phyloP scores from a whole-genome alignment of 2,888 invertebrate species.

The Parnassius orleans region DNA sequence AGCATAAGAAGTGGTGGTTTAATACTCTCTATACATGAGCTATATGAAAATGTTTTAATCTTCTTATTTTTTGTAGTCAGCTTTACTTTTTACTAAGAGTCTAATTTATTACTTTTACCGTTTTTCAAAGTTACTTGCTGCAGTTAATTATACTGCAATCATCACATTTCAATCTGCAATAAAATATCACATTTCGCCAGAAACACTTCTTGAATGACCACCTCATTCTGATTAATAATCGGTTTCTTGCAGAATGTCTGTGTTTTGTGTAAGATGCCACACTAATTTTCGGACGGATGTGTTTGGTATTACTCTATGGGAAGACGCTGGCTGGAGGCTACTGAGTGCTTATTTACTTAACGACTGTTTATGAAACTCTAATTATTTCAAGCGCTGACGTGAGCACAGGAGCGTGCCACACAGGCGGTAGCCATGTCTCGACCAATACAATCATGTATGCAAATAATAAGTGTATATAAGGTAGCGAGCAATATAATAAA shows the following conservation, averaged over 20 bases:
- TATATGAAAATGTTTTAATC: too few relatives aligned
- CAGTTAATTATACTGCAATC: too few relatives aligned
- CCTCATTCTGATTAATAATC: background rate
- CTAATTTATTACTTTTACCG: too few relatives aligned
- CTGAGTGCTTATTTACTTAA: conserved; percentile 43
- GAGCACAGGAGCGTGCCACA: conserved; percentile 55
- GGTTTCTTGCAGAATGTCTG: background rate
- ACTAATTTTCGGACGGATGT: background rate
- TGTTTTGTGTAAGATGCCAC: background rate
- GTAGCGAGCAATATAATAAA: conserved; percentile 49
- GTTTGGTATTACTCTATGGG: conserved; percentile 32
- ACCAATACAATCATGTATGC: conserved; percentile 60
- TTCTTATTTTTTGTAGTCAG: too few relatives aligned
- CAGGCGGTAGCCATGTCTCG: conserved; percentile 45
- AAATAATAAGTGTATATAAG: conserved; percentile 55
- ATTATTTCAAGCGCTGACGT: conserved; percentile 52
- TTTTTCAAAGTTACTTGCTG: background rate
- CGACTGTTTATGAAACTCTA: conserved; percentile 64
- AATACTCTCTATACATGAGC: too few relatives aligned
- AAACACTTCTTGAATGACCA: background rate
- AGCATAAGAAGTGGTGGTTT: too few relatives aligned
- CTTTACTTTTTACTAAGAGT: too few relatives aligned
- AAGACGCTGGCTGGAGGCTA: conserved; percentile 40
- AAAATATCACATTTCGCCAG: background rate
- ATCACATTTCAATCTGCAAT: background rate